A percentile compares a stretch with the other conserved stretches of the same genome.
These are phyloP conservation scores for Eulithis prunata DNA, from an alignment of 2,888 invertebrate genomes.

Conservation along the genomic window DNA sequence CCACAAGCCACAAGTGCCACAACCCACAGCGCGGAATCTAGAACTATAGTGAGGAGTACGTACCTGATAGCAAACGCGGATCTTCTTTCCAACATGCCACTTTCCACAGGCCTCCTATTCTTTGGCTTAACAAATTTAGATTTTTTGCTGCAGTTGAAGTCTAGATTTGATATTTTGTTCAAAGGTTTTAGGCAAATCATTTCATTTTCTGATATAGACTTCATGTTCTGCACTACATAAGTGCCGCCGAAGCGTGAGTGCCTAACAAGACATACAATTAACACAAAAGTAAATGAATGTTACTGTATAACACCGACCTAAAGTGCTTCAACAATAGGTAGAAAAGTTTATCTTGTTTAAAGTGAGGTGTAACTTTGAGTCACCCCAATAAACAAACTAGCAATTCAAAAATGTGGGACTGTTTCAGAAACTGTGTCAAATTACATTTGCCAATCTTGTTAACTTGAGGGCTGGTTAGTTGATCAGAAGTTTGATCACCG, in stretches of 20 bases:
- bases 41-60: constrained; percentile 13
- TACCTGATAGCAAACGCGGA: constrained; percentile 94
- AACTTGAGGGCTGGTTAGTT: too few species aligned
- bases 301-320: neutral
- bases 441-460: too few species aligned
- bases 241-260: constrained; percentile 98
- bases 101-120: constrained; percentile 88
- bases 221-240: constrained; percentile 95
- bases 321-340: neutral
- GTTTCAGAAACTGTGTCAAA: too few species aligned
- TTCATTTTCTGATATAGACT: constrained; percentile 95
- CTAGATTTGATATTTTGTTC: constrained; percentile 89
- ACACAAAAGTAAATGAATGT: neutral
- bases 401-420: neutral
- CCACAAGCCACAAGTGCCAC: too few species aligned
- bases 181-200: constrained; percentile 95
- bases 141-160: constrained; percentile 89
- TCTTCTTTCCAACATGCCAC: constrained; percentile 87
- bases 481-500: too few species aligned
- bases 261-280: constrained; percentile 70
- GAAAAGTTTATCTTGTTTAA: neutral
- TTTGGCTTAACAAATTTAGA: constrained; percentile 86
- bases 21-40: too few species aligned
- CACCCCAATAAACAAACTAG: neutral
- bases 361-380: neutral